Conservation (phyloP, 1,140 invertebrate genomes). For the Neotoxoptera formosana region DNA sequence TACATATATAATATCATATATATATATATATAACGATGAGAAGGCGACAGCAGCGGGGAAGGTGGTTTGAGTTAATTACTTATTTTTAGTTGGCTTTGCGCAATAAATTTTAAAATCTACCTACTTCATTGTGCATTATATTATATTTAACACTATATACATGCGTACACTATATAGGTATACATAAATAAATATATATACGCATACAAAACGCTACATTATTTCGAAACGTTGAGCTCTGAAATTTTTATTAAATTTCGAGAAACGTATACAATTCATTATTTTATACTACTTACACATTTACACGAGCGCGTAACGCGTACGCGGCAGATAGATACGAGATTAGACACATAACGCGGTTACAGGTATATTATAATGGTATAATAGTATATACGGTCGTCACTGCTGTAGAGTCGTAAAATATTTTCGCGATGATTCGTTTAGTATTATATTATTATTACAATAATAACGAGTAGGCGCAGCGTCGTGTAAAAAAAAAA, state of each 20-base stretch:
- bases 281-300: neutral
- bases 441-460: neutral
- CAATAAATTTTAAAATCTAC: conserved; percentile 7
- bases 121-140: neutral
- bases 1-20: too few relatives aligned
- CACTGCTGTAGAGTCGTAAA: neutral
- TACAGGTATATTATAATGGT: neutral
- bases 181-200: neutral
- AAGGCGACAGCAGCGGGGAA: neutral
- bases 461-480: neutral
- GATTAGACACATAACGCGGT: neutral
- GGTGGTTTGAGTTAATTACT: conserved; percentile 30
- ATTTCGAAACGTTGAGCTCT: neutral
- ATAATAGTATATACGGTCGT: neutral
- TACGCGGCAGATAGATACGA: neutral
- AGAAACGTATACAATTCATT: neutral
- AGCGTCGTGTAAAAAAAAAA: too few relatives aligned
- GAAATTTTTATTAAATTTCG: neutral
- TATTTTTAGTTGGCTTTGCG: neutral
- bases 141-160: neutral
- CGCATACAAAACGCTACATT: neutral
- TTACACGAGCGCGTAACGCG: neutral
- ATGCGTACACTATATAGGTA: neutral
- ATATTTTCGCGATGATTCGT: neutral
- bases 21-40: neutral